phyloP scores from a whole-genome alignment of 2,797 vertebrate genomes.

The Tenualosa ilisha region DNA sequence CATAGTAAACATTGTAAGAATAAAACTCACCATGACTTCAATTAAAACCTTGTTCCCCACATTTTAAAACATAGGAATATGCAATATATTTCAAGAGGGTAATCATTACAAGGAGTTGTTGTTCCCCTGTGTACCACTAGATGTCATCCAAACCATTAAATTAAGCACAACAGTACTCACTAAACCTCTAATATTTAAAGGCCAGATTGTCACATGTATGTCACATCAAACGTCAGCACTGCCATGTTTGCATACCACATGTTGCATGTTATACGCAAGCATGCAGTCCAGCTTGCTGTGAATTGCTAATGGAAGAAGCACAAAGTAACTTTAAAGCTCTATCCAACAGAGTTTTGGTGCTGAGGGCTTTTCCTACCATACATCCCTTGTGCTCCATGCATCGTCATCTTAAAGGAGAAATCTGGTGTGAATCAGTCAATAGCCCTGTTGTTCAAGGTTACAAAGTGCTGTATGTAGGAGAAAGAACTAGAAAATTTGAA shows the following conservation, averaged over 20 bases:
- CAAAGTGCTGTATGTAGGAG: no score
- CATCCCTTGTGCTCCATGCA: neutral
- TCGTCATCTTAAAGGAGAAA: neutral
- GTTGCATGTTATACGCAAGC: neutral
- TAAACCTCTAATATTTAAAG: neutral
- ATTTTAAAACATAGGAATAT: neutral
- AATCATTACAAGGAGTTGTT: neutral
- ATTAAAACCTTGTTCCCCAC: neutral
- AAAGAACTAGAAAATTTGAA: no score
- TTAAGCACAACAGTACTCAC: neutral
- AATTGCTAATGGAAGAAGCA: neutral
- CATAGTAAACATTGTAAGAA: no score
- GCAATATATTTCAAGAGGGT: neutral
- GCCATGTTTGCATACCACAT: neutral
- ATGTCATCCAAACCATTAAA: neutral
- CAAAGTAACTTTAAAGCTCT: neutral
- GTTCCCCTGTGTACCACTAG: neutral
- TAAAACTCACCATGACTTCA: no score
- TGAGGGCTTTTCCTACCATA: neutral
- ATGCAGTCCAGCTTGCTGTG: neutral
- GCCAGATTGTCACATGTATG: neutral
- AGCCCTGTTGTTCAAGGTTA: no score
- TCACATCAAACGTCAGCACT: neutral
- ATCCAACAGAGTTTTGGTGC: neutral
- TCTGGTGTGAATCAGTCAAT: no score